A percentile compares a stretch with the other conserved stretches of the same genome.
These are phyloP conservation scores for Centropus unirufus DNA, from an alignment of 2,113 vertebrate genomes.

Conservation along the genomic window DNA sequence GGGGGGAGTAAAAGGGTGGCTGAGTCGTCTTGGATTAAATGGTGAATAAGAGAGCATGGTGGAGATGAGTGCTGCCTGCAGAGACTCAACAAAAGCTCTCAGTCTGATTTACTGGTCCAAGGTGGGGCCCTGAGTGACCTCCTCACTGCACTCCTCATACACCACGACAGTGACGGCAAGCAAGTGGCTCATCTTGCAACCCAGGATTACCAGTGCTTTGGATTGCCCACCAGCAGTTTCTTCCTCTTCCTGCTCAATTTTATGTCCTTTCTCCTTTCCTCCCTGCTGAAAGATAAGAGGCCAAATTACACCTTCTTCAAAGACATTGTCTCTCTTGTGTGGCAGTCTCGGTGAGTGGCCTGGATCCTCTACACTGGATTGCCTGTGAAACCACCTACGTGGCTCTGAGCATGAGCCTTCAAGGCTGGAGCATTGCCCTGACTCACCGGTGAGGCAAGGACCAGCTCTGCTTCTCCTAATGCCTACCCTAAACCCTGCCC, in stretches of 20 bases:
- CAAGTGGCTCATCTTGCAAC: not conserved
- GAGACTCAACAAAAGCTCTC: not conserved
- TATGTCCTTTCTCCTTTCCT: not conserved
- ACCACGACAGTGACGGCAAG: not conserved
- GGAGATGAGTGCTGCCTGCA: not conserved
- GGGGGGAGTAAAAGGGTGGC: not conserved
- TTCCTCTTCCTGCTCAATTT: not conserved
- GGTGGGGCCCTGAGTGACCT: not conserved
- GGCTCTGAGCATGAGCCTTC: not conserved
- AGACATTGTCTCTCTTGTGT: fast-evolving
- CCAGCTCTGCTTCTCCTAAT: not conserved
- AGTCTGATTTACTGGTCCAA: not conserved
- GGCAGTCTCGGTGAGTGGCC: not conserved
- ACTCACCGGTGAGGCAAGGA: not conserved
- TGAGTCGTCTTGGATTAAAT: not conserved
- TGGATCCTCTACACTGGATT: not conserved
- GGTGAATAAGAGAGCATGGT: not conserved
- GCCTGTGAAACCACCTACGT: not conserved
- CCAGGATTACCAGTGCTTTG: not conserved
- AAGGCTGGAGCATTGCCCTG: not conserved
- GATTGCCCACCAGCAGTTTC: not conserved
- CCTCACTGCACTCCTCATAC: not conserved
- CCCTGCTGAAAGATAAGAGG: not conserved
- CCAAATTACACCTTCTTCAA: not conserved
- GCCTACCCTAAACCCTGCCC: not conserved